Evolutionary conservation across 2,113 vertebrate species (phyloP).

Genomic region (Atractosteus spatula): DNA sequence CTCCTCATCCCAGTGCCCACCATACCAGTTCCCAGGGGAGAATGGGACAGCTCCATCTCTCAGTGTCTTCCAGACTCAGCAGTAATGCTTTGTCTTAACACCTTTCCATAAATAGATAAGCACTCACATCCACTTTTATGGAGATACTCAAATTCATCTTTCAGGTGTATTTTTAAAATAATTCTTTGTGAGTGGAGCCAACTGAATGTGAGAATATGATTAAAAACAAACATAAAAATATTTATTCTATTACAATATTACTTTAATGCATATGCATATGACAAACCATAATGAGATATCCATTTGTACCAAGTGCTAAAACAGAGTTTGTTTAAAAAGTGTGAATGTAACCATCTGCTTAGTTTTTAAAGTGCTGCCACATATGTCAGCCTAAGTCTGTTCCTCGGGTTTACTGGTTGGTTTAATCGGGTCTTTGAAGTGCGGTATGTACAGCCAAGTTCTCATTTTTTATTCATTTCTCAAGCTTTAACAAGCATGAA

Average conservation of each 20-base stretch:
- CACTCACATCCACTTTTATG: too few species aligned
- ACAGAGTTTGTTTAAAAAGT: not conserved
- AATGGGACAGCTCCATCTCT: not conserved
- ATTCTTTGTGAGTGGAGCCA: too few species aligned
- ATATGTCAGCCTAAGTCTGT: not conserved
- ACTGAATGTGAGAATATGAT: too few species aligned
- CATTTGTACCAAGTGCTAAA: too few species aligned
- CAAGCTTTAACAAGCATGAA: constrained; percentile 19
- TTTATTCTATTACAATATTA: too few species aligned
- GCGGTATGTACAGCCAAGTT: constrained; percentile 38
- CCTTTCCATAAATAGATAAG: too few species aligned
- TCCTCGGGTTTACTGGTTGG: constrained; percentile 27
- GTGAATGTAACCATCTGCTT: not conserved
- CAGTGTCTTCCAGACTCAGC: not conserved
- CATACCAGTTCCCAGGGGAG: not conserved
- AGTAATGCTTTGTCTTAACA: not conserved
- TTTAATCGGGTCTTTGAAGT: constrained; percentile 37
- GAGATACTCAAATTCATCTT: too few species aligned
- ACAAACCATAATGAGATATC: too few species aligned
- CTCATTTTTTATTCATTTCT: constrained; percentile 28
- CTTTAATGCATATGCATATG: too few species aligned
- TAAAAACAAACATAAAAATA: too few species aligned
- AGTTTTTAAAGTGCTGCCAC: not conserved
- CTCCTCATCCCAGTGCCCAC: not conserved
- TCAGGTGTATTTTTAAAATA: too few species aligned